A percentile compares a stretch with the other conserved stretches of the same genome.
Conservation (phyloP, 1,140 invertebrate species). For the Myzus persicae region DNA sequence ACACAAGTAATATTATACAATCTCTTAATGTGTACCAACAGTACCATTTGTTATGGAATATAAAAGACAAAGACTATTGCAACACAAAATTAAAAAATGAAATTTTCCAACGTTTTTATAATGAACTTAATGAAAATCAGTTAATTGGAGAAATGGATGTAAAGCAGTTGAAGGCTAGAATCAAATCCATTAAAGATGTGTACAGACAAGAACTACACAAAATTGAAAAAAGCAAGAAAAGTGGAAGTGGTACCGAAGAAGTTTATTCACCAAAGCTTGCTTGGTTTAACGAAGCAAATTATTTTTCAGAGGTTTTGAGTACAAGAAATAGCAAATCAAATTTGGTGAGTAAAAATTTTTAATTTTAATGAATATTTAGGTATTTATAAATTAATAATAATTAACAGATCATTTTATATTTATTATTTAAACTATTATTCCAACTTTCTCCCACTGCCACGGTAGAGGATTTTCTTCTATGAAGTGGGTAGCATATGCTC, state of each 20-base stretch:
- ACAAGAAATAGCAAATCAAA: conserved; percentile 36
- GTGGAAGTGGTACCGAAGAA: conserved; percentile 54
- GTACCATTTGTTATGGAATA: conserved; percentile 39
- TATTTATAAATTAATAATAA: conserved; percentile 12
- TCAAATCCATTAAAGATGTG: conserved; percentile 45
- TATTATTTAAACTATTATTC: conserved; percentile 11
- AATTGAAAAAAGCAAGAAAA: conserved; percentile 53
- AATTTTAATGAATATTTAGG: not conserved
- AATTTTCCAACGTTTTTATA: conserved; percentile 37
- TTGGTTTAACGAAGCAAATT: conserved; percentile 52
- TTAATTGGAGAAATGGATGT: conserved; percentile 35
- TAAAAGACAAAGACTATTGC: conserved; percentile 35
- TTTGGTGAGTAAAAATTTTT: conserved; percentile 9
- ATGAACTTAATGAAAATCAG: conserved; percentile 39
- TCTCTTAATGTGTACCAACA: conserved; percentile 41
- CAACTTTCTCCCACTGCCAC: not conserved
- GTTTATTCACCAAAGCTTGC: conserved; percentile 54
- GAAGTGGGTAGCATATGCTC: no score
- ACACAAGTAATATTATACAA: conserved; percentile 28
- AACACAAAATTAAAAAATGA: conserved; percentile 42
- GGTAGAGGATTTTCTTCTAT: no score
- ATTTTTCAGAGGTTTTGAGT: conserved; percentile 49
- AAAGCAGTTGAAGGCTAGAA: conserved; percentile 39
- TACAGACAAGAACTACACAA: conserved; percentile 9
- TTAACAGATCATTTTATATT: conserved; percentile 10